Conservation (phyloP, 2,113 vertebrate genomes). For the Ammodramus savannarum region DNA sequence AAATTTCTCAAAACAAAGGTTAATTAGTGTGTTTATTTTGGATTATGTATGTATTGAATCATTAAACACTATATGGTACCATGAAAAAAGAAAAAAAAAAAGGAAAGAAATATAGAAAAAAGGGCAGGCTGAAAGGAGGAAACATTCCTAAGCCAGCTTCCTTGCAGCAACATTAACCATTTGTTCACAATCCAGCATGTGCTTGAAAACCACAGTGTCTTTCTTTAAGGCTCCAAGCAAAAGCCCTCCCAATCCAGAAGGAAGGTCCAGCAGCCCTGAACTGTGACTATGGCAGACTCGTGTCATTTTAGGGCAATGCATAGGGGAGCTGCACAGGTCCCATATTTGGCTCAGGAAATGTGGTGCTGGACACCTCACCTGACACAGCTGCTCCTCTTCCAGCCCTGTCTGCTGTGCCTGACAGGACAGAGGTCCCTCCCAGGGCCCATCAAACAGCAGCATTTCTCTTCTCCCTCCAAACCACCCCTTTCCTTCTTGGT, state of each 20-base stretch:
- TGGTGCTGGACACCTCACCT: neutral
- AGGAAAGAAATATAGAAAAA: neutral
- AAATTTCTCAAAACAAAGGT: slow-evolving; percentile 62
- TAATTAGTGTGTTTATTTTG: slow-evolving; percentile 65
- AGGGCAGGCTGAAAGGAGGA: neutral
- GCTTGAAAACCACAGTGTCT: neutral
- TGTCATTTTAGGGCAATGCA: neutral
- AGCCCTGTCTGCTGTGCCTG: neutral
- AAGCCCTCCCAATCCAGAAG: neutral
- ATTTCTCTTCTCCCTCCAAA: neutral
- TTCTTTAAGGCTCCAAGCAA: neutral
- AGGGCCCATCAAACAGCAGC: neutral
- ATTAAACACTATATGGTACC: slow-evolving; percentile 32
- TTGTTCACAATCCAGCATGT: neutral
- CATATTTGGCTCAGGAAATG: fast-evolving
- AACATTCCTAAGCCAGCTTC: neutral
- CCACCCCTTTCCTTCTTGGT: neutral
- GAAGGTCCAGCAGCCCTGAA: neutral
- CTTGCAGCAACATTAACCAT: neutral
- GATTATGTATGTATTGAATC: slow-evolving; percentile 21
- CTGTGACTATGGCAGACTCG: neutral
- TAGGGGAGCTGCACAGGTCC: neutral
- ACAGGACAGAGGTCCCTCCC: neutral
- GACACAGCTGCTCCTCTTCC: fast-evolving
- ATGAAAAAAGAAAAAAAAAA: neutral